Evolutionary conservation across 2,113 vertebrate species (phyloP).

Genomic region (Hemibagrus wyckioides): DNA sequence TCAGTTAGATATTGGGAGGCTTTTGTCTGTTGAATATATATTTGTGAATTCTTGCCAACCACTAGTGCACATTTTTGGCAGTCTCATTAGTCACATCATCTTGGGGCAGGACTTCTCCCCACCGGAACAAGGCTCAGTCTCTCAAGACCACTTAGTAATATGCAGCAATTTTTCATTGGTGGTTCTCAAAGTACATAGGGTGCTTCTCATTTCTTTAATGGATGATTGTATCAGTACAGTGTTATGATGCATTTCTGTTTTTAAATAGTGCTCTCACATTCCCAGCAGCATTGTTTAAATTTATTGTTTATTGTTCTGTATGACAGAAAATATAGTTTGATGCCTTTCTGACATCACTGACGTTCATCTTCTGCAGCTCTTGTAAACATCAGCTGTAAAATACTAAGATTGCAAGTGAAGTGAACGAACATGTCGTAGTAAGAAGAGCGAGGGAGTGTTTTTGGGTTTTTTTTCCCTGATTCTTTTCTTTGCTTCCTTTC

Average conservation of each 20-base stretch:
- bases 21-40: not conserved
- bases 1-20: not conserved
- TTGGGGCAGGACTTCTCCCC: not conserved
- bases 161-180: not conserved
- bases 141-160: not conserved
- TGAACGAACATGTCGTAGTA: not conserved
- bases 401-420: not conserved
- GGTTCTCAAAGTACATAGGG: not conserved
- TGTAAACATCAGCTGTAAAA: not conserved
- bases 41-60: conserved; percentile 1
- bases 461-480: too few relatives aligned
- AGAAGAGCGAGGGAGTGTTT: not conserved
- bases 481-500: not conserved
- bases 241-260: not conserved
- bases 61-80: not conserved
- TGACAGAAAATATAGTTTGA: not conserved
- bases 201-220: not conserved
- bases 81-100: not conserved
- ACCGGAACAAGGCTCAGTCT: not conserved
- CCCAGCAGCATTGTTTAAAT: not conserved
- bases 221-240: not conserved
- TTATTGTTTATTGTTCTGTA: not conserved
- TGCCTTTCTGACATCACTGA: not conserved
- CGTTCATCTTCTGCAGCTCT: not conserved
- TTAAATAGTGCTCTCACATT: not conserved